These are phyloP conservation scores for Rhinogobio ventralis DNA, from an alignment of 2,797 vertebrate species.

Conservation along the genomic window DNA sequence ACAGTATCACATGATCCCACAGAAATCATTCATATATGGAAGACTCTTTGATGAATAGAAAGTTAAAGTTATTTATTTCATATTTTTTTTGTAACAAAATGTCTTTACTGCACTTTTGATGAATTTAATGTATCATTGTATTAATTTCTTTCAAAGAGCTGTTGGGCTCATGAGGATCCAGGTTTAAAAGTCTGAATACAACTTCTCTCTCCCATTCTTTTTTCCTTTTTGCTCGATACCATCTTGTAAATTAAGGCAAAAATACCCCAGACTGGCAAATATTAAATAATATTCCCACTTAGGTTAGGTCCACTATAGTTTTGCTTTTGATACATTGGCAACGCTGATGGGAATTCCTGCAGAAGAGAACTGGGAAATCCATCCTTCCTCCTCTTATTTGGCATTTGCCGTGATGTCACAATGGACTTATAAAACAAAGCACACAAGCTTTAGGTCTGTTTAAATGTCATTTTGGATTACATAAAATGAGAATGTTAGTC, in stretches of 20 bases:
- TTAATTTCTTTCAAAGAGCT: not conserved
- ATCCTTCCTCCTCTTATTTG: not conserved
- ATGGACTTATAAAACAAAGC: not conserved
- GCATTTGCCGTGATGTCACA: conserved; percentile 2
- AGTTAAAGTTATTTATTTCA: no score
- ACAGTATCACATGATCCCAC: not conserved
- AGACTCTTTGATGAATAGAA: not conserved
- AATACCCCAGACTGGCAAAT: not conserved
- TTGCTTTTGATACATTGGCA: not conserved
- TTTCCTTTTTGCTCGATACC: not conserved
- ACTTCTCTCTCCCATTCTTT: not conserved
- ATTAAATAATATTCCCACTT: not conserved
- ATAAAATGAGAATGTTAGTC: not conserved
- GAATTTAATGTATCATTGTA: not conserved
- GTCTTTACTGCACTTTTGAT: not conserved
- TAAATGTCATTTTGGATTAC: conserved; percentile 17
- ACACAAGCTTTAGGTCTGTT: not conserved
- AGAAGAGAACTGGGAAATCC: conserved; percentile 18
- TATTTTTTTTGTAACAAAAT: not conserved
- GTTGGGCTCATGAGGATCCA: not conserved
- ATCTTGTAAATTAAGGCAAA: not conserved
- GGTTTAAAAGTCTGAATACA: not conserved
- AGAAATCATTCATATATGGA: not conserved
- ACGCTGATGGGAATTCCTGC: not conserved
- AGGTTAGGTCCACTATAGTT: not conserved